phyloP scores from a whole-genome alignment of 2,888 invertebrate species.

The Oligia latruncula region DNA sequence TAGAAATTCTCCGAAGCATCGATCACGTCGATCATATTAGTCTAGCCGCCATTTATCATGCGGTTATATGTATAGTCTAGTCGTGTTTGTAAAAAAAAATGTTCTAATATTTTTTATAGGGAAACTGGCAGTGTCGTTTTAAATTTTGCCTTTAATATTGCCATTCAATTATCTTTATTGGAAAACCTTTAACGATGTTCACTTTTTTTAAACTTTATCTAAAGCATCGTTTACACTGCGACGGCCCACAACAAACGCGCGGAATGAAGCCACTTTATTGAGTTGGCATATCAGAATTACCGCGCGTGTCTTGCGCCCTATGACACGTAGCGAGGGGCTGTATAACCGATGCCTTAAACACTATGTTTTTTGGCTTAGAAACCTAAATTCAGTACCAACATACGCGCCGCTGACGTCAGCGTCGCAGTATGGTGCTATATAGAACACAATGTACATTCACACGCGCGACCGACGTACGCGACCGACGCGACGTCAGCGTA shows the following conservation, averaged over 20 bases:
- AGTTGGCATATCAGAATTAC: background rate
- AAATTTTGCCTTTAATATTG: slow-evolving; percentile 18
- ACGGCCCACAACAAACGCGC: background rate
- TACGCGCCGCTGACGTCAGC: no score
- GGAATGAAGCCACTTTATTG: background rate
- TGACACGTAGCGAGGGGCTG: background rate
- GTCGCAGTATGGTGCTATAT: no score
- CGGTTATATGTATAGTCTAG: slow-evolving; percentile 6
- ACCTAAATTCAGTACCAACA: background rate
- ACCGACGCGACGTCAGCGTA: no score
- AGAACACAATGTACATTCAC: no score
- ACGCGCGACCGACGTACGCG: no score
- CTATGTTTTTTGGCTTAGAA: background rate
- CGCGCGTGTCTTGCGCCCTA: background rate
- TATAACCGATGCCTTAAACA: background rate
- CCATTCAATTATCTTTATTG: slow-evolving; percentile 17
- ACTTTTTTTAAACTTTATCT: background rate
- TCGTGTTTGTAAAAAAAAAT: slow-evolving; percentile 29
- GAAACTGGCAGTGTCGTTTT: background rate
- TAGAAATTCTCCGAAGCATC: slow-evolving; percentile 29
- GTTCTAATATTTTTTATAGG: slow-evolving; percentile 19
- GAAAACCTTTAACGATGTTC: background rate
- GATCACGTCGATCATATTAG: slow-evolving; percentile 58
- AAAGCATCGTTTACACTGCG: background rate
- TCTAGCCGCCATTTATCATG: slow-evolving; percentile 54